Conservation (phyloP, 2,113 vertebrate genomes). For the Anser brachyrhynchus region DNA sequence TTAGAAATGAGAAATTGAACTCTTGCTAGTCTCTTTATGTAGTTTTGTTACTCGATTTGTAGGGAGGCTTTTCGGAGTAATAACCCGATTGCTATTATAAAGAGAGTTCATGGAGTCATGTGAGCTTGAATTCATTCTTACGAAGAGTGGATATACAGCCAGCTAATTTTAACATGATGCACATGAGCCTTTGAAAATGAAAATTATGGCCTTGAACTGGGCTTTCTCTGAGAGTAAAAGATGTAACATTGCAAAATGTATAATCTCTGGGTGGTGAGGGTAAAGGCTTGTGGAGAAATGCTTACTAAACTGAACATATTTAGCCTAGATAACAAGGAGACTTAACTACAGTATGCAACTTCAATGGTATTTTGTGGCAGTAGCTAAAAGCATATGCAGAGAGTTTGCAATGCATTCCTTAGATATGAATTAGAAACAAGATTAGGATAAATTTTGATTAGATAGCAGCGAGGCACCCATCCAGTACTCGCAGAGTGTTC, state of each 20-base stretch:
- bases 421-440: slow-evolving; percentile 56
- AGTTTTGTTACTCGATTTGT: neutral
- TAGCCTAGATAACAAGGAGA: slow-evolving; percentile 42
- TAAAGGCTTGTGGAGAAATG: slow-evolving; percentile 12
- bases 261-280: slow-evolving; percentile 25
- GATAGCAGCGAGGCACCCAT: slow-evolving; percentile 14
- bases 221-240: slow-evolving; percentile 27
- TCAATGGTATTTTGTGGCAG: slow-evolving; percentile 21
- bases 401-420: slow-evolving; percentile 55
- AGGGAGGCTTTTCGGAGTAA: neutral
- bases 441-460: slow-evolving; percentile 46
- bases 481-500: neutral
- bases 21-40: neutral
- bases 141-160: neutral
- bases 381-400: slow-evolving; percentile 17
- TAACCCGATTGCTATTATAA: neutral
- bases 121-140: neutral
- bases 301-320: slow-evolving; percentile 39
- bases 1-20: neutral
- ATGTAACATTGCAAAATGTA: slow-evolving; percentile 32
- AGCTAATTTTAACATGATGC: slow-evolving; percentile 23
- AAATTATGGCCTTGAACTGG: slow-evolving; percentile 34
- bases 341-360: slow-evolving; percentile 13
- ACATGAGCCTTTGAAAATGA: slow-evolving; percentile 20
- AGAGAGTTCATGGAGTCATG: neutral